Evolutionary conservation across 1,140 invertebrate species (phyloP).

Genomic region (Zaprionus nigranus): DNA sequence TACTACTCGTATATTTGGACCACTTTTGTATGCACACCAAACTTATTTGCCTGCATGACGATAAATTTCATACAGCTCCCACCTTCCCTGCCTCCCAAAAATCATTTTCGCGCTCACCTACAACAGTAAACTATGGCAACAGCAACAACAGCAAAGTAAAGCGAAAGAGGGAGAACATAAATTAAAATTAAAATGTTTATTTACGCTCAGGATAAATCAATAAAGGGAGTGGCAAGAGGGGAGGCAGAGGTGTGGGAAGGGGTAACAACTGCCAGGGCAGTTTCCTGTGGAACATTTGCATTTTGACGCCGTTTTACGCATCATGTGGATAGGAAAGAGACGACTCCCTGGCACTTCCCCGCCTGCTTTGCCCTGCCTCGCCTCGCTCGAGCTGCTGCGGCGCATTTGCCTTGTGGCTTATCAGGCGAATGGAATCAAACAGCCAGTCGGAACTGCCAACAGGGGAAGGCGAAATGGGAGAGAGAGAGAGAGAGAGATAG

Average conservation of each 20-base stretch:
- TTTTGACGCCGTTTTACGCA: slow-evolving; percentile 81
- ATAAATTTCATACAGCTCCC: slow-evolving; percentile 66
- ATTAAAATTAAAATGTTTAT: slow-evolving; percentile 80
- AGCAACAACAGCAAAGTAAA: slow-evolving; percentile 12
- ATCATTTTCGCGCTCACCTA: slow-evolving; percentile 62
- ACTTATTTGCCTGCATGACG: slow-evolving; percentile 48
- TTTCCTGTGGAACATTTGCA: slow-evolving; percentile 77
- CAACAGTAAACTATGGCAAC: slow-evolving; percentile 40
- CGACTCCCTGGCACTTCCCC: background rate
- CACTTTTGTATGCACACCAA: slow-evolving; percentile 26
- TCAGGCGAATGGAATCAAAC: slow-evolving; percentile 72
- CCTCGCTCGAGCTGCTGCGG: background rate
- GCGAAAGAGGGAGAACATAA: slow-evolving; percentile 57
- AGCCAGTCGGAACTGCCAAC: slow-evolving; percentile 14
- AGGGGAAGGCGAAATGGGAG: background rate
- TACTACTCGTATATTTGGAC: slow-evolving; percentile 1
- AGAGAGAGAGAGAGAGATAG: background rate
- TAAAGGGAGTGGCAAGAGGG: background rate
- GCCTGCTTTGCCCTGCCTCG: background rate
- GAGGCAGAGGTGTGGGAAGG: background rate
- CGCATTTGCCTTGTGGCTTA: slow-evolving; percentile 54
- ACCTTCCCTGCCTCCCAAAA: slow-evolving; percentile 26
- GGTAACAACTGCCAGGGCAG: slow-evolving; percentile 42
- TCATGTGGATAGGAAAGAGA: slow-evolving; percentile 56
- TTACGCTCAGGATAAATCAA: slow-evolving; percentile 58